These are phyloP conservation scores for Scelioninae gen. 2 DNA, from an alignment of 2,888 invertebrate genomes.

Conservation along the genomic window DNA sequence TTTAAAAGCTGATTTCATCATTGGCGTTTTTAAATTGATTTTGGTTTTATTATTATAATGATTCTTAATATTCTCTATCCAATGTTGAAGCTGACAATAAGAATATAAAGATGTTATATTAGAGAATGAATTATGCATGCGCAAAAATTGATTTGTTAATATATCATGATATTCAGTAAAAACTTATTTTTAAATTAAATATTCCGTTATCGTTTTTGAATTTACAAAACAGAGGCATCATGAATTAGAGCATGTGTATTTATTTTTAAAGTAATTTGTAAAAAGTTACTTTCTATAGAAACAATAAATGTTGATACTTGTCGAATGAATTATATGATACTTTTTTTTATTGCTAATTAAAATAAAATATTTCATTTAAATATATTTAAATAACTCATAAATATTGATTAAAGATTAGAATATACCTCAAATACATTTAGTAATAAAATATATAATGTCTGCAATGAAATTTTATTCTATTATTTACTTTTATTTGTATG, in stretches of 20 bases:
- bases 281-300: neutral
- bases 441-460: too few relatives aligned
- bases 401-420: too few relatives aligned
- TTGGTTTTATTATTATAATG: conserved; percentile 13
- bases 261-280: conserved; percentile 17
- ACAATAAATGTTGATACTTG: conserved; percentile 9
- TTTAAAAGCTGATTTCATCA: neutral
- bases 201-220: neutral
- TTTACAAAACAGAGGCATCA: conserved; percentile 7
- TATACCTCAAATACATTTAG: too few relatives aligned
- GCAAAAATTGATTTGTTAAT: conserved; percentile 19
- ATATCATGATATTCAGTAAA: conserved; percentile 11
- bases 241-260: conserved; percentile 23
- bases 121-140: conserved; percentile 45
- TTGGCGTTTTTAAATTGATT: neutral
- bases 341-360: conserved; percentile 27
- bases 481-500: too few relatives aligned
- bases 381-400: too few relatives aligned
- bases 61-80: conserved; percentile 14
- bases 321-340: neutral
- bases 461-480: too few relatives aligned
- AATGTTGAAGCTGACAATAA: conserved; percentile 26
- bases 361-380: too few relatives aligned
- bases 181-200: neutral
- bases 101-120: neutral